Conservation (phyloP, 2,113 vertebrate genomes). For the Rhea americana region DNA sequence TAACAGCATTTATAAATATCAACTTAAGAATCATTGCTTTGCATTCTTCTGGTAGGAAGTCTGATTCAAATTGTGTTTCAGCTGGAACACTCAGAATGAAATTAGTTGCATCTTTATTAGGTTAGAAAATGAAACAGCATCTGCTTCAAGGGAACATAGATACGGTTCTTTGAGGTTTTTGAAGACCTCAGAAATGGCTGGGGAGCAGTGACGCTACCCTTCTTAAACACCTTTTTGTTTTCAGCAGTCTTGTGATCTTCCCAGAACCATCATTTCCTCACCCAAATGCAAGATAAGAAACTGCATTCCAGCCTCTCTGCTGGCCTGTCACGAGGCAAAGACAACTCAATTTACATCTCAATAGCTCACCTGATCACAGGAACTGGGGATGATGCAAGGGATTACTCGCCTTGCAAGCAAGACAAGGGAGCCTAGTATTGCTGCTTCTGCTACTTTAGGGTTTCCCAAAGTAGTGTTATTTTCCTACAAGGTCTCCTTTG, state of each 20-base stretch:
- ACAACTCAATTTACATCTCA: slow-evolving; percentile 36
- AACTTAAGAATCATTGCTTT: neutral
- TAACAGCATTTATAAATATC: rapidly evolving
- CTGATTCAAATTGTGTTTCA: neutral
- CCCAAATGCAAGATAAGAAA: slow-evolving; percentile 44
- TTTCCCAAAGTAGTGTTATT: neutral
- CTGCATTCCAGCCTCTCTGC: slow-evolving; percentile 34
- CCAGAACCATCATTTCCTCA: slow-evolving; percentile 34
- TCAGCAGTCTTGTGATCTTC: slow-evolving; percentile 50
- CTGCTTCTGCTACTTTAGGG: neutral
- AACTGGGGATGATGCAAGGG: slow-evolving; percentile 26
- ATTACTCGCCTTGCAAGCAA: slow-evolving; percentile 16
- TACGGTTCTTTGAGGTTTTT: neutral
- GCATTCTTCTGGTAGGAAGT: neutral
- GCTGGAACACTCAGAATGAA: neutral
- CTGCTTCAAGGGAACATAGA: neutral
- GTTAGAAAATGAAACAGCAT: neutral
- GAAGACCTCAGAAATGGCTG: neutral
- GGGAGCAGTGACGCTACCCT: neutral
- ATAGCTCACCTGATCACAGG: slow-evolving; percentile 30
- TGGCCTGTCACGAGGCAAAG: neutral
- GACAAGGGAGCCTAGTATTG: neutral
- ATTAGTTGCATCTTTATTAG: neutral
- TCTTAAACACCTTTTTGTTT: slow-evolving; percentile 39
- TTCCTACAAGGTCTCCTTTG: neutral